phyloP scores from a whole-genome alignment of 2,797 vertebrate species.

The Melopsittacus undulatus region DNA sequence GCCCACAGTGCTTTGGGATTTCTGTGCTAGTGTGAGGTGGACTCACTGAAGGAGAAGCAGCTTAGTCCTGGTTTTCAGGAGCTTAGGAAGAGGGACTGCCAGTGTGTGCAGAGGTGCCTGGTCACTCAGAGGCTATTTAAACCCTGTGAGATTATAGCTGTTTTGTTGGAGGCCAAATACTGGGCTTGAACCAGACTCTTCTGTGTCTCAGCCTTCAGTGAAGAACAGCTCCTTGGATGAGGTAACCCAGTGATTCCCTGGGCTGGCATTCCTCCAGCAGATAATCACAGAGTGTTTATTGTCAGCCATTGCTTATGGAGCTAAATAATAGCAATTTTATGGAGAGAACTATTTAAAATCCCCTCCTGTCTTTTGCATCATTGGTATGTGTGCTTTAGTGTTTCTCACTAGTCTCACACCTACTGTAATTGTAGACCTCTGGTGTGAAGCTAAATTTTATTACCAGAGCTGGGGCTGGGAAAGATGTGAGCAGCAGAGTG shows the following conservation, averaged over 20 bases:
- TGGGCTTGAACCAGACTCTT: not conserved
- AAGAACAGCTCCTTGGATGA: not conserved
- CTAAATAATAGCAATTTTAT: conserved; percentile 66
- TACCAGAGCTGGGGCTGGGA: not conserved
- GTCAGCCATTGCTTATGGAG: conserved; percentile 32
- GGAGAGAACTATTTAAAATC: conserved; percentile 62
- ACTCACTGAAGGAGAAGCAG: not conserved
- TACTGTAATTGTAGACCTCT: conserved; percentile 59
- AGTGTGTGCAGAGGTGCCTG: not conserved
- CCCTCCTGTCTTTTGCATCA: conserved; percentile 54
- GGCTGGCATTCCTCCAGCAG: conserved; percentile 3
- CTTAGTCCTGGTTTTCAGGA: not conserved
- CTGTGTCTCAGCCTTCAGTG: not conserved
- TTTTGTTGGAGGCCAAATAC: not conserved
- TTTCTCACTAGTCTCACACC: conserved; percentile 51
- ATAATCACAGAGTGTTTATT: conserved; percentile 55
- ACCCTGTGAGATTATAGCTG: not conserved
- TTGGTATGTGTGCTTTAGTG: conserved; percentile 9
- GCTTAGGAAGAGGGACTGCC: accelerated
- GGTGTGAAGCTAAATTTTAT: conserved; percentile 43
- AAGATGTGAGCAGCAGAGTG: not conserved
- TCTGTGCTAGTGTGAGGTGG: not conserved
- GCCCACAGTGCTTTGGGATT: not conserved
- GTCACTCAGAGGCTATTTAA: not conserved
- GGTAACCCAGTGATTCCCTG: not conserved